Evolutionary conservation across 2,888 invertebrate species (phyloP).

Genomic region (Epistrophe grossulariae): DNA sequence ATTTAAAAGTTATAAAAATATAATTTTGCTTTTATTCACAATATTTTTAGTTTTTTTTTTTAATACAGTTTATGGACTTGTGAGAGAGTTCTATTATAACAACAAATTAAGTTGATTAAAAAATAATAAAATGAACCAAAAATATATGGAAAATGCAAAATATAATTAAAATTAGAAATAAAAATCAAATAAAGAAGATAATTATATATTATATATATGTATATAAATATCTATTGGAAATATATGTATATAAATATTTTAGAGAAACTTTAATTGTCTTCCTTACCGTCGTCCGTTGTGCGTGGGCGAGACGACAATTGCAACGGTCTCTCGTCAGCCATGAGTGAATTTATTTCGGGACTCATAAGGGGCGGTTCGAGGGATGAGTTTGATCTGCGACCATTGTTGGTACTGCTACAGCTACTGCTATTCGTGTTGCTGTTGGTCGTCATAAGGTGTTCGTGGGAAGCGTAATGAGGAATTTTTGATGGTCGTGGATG

Average conservation of each 20-base stretch:
- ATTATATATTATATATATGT: conserved; percentile 35
- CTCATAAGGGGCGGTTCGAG: conserved; percentile 85
- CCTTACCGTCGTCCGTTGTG: conserved; percentile 74
- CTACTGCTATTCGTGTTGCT: conserved; percentile 78
- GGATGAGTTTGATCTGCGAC: conserved; percentile 78
- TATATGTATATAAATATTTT: conserved; percentile 7
- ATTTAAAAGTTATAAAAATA: conserved; percentile 49
- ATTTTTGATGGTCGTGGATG: conserved; percentile 84
- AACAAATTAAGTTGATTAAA: conserved; percentile 26
- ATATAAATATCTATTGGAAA: conserved; percentile 35
- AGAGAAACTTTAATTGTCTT: conserved; percentile 62
- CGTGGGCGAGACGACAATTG: conserved; percentile 78
- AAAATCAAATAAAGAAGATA: conserved; percentile 52
- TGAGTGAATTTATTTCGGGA: conserved; percentile 88
- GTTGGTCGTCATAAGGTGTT: conserved; percentile 64
- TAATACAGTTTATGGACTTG: conserved; percentile 71
- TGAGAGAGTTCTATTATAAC: conserved; percentile 57
- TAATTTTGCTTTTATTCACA: conserved; percentile 74
- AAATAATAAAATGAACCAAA: conserved; percentile 50
- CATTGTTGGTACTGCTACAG: conserved; percentile 80
- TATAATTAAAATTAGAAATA: conserved; percentile 59
- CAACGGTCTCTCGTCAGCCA: conserved; percentile 84
- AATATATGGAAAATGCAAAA: conserved; percentile 66
- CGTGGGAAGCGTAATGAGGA: conserved; percentile 80
- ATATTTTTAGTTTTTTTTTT: conserved; percentile 64